Percentiles rank a stretch among this genome's conserved stretches.
Evolutionary conservation across 2,797 vertebrate genomes (phyloP).

Genomic region (Acridotheres tristis): DNA sequence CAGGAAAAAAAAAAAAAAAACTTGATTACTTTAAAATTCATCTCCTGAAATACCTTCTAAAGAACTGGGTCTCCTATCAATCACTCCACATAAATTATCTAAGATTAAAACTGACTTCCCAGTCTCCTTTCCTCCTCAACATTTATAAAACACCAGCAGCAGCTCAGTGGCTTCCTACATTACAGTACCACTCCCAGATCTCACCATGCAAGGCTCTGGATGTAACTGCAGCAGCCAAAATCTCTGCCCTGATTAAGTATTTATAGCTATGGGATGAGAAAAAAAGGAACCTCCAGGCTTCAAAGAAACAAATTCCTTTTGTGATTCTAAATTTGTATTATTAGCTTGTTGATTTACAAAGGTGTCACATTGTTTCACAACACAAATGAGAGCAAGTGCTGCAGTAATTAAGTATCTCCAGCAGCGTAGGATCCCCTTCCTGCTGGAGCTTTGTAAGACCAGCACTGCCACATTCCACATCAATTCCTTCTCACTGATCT

Average conservation of each 20-base stretch:
- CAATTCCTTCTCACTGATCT: background rate
- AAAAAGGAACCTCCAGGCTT: conserved; percentile 29
- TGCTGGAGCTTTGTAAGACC: background rate
- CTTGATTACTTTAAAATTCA: background rate
- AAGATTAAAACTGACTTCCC: background rate
- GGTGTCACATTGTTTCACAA: background rate
- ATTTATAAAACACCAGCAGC: background rate
- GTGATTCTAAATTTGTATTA: conserved; percentile 12
- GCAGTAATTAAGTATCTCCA: background rate
- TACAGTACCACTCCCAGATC: background rate
- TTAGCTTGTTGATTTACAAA: background rate
- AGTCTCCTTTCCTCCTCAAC: background rate
- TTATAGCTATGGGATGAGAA: background rate
- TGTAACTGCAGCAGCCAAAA: background rate
- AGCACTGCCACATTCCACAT: conserved; percentile 46
- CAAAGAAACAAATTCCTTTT: conserved; percentile 30
- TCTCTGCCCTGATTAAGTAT: background rate
- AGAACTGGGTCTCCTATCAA: background rate
- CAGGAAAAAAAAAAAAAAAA: background rate
- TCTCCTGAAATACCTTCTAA: background rate
- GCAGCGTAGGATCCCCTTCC: background rate
- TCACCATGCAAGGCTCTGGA: background rate
- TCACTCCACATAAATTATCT: background rate
- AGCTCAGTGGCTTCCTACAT: background rate
- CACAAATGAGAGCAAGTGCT: background rate